Conservation (phyloP, 64 coral and sea anemone species). For the Dendronephthya gigantea region DNA sequence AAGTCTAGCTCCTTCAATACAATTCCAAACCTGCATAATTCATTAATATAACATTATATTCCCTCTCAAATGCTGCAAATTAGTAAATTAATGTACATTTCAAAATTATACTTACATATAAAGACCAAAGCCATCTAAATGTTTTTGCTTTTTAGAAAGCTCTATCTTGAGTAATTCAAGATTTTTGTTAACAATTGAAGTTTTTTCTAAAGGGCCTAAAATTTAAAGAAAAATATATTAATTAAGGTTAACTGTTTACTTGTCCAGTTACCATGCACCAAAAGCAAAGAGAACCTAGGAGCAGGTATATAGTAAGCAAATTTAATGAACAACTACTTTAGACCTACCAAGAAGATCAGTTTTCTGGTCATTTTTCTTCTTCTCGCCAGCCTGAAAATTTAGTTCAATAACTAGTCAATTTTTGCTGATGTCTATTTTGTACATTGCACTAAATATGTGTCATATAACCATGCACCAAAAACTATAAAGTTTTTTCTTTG, state of each 20-base stretch:
- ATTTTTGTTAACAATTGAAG: slow-evolving; percentile 47
- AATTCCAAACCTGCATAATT: slow-evolving; percentile 50
- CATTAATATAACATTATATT: neutral
- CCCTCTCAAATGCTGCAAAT: no score
- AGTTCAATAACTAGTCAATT: neutral
- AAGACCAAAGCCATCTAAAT: slow-evolving; percentile 86
- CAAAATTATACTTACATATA: slow-evolving; percentile 90
- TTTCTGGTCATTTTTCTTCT: slow-evolving; percentile 65
- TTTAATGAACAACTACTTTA: neutral
- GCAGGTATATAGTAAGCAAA: neutral
- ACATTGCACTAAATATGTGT: no score
- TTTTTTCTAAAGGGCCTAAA: slow-evolving; percentile 71
- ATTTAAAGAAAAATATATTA: neutral
- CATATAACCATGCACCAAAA: no score
- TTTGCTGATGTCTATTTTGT: no score
- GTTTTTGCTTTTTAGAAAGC: slow-evolving; percentile 47
- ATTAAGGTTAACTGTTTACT: no score
- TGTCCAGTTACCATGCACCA: no score
- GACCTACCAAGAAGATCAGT: slow-evolving; percentile 71
- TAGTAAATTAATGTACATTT: no score
- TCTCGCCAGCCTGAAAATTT: slow-evolving; percentile 72
- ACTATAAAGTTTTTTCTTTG: no score
- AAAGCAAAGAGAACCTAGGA: neutral
- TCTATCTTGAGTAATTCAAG: slow-evolving; percentile 55
- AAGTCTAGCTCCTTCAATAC: slow-evolving; percentile 82